These are phyloP conservation scores for Notothenia rossii DNA, from an alignment of 2,113 vertebrate species.

Conservation along the genomic window DNA sequence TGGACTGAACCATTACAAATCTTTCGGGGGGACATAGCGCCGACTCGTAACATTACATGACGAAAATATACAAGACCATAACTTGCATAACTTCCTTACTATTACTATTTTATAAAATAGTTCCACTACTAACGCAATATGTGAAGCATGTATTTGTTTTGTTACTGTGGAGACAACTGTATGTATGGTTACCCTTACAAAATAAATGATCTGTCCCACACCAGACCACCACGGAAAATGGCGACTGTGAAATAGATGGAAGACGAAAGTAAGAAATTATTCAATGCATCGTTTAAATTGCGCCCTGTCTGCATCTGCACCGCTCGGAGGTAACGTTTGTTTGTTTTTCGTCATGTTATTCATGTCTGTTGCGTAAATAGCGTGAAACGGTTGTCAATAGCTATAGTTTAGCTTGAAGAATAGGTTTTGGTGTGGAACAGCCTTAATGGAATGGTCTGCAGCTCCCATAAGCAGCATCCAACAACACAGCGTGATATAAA, in stretches of 20 bases:
- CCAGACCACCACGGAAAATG: slow-evolving; percentile 88
- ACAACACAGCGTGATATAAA: slow-evolving; percentile 76
- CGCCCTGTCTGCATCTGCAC: slow-evolving; percentile 68
- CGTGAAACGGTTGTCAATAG: slow-evolving; percentile 44
- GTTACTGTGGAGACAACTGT: not conserved
- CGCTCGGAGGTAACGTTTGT: slow-evolving; percentile 76
- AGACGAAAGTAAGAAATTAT: slow-evolving; percentile 88
- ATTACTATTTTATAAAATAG: not conserved
- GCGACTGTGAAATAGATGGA: slow-evolving; percentile 89
- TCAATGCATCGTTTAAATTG: slow-evolving; percentile 80
- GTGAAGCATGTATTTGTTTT: not conserved
- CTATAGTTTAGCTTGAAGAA: slow-evolving; percentile 74
- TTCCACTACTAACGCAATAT: not conserved
- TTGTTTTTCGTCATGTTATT: slow-evolving; percentile 53
- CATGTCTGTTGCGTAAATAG: slow-evolving; percentile 20
- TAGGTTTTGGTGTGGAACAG: slow-evolving; percentile 78
- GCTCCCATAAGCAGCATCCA: slow-evolving; percentile 84
- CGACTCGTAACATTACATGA: slow-evolving; percentile 35
- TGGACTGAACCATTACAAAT: slow-evolving; percentile 78
- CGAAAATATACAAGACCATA: slow-evolving; percentile 8
- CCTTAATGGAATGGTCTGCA: slow-evolving; percentile 83
- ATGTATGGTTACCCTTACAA: slow-evolving; percentile 53
- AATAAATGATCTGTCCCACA: slow-evolving; percentile 80
- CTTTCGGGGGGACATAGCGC: slow-evolving; percentile 59
- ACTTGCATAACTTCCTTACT: not conserved